These are phyloP conservation scores for Ciconia stormi DNA, from an alignment of 2,113 vertebrate genomes.

Conservation along the genomic window DNA sequence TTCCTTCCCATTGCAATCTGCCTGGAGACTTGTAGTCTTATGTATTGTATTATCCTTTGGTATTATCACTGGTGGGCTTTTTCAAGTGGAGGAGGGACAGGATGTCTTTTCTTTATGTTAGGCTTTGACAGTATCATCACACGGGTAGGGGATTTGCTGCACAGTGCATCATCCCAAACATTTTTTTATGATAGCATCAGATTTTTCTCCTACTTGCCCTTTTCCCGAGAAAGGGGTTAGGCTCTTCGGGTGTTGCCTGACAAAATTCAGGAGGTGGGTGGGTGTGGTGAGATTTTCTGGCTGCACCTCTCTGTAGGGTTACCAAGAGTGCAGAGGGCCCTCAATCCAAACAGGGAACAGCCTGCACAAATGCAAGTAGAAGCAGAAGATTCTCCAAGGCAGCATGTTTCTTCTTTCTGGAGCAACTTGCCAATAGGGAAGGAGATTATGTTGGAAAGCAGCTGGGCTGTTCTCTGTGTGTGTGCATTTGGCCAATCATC, in stretches of 20 bases:
- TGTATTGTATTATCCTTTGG: neutral
- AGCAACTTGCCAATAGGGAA: neutral
- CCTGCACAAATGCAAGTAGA: neutral
- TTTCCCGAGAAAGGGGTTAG: neutral
- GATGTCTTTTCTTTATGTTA: neutral
- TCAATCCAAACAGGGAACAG: neutral
- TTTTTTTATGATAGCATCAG: constrained; percentile 1
- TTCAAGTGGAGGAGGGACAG: neutral
- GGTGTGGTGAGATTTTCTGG: neutral
- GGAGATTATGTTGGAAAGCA: neutral
- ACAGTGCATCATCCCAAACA: neutral
- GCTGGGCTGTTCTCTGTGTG: neutral
- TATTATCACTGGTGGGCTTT: neutral
- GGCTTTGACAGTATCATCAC: neutral
- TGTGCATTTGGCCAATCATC: neutral
- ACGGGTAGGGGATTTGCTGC: neutral
- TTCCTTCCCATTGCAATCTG: neutral
- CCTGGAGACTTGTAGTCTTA: neutral
- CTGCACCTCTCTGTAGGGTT: neutral
- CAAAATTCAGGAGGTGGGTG: neutral
- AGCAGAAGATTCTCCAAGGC: constrained; percentile 22
- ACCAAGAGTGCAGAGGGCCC: neutral
- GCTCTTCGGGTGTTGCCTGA: neutral
- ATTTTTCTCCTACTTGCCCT: constrained; percentile 8
- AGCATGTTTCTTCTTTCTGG: neutral